Conservation (phyloP, 2,888 invertebrate species). For the Thelaira solivaga region DNA sequence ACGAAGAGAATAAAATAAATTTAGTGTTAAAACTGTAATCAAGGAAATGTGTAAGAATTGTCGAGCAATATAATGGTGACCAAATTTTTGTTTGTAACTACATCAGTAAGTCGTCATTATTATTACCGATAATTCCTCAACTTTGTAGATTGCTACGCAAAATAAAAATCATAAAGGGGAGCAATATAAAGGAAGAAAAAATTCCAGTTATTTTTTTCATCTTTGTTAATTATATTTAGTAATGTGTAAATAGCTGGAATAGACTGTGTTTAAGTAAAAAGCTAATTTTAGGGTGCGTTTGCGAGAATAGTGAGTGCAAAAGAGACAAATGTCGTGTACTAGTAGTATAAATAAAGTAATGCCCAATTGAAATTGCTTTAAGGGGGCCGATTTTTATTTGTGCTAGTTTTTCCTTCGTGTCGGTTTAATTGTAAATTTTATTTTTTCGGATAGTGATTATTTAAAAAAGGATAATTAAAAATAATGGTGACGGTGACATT, state of each 20-base stretch:
- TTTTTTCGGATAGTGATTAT: slow-evolving; percentile 3
- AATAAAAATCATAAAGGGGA: slow-evolving; percentile 6
- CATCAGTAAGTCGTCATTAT: neutral
- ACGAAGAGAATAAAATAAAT: slow-evolving; percentile 31
- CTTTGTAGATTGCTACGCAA: slow-evolving; percentile 12
- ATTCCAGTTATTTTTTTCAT: slow-evolving; percentile 41
- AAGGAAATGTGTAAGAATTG: slow-evolving; percentile 25
- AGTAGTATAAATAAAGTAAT: slow-evolving; percentile 33
- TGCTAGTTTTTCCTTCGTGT: slow-evolving; percentile 37
- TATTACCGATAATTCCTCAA: neutral
- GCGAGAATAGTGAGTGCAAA: slow-evolving; percentile 19
- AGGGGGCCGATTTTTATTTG: slow-evolving; percentile 32
- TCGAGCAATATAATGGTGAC: slow-evolving; percentile 15
- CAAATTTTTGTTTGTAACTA: slow-evolving; percentile 5
- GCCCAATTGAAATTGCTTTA: slow-evolving; percentile 27
- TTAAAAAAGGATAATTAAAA: neutral
- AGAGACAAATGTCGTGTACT: slow-evolving; percentile 4
- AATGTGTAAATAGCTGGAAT: slow-evolving; percentile 47
- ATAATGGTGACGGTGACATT: neutral
- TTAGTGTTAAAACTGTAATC: slow-evolving; percentile 10
- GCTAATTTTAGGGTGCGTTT: slow-evolving; percentile 58
- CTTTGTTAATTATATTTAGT: slow-evolving; percentile 57
- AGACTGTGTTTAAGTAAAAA: slow-evolving; percentile 10
- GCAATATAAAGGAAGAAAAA: neutral
- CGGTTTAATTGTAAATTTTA: slow-evolving; percentile 9